Conservation (phyloP, 2,113 vertebrate species). For the Pipa parva region DNA sequence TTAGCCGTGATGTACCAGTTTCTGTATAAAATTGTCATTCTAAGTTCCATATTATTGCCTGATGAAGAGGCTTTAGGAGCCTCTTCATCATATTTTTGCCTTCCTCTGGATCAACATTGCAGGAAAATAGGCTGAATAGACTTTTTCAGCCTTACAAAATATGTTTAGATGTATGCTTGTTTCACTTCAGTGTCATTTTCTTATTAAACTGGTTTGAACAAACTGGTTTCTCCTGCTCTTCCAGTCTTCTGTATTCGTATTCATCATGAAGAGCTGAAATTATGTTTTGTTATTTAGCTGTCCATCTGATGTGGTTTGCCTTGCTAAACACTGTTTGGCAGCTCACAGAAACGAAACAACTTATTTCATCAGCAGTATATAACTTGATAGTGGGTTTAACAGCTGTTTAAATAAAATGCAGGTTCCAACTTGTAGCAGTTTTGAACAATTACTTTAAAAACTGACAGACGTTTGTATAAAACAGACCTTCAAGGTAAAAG, state of each 20-base stretch:
- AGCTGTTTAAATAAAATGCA: constrained; percentile 22
- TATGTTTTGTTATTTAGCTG: constrained; percentile 39
- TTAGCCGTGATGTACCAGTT: no score
- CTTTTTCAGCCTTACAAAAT: no score
- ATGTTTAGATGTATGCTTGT: constrained; percentile 10
- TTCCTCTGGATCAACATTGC: no score
- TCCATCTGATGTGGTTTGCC: constrained; percentile 34
- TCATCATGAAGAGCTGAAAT: constrained; percentile 14
- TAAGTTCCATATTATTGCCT: no score
- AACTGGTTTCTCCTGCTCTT: constrained; percentile 28
- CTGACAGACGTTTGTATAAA: not conserved
- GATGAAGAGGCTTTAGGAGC: no score
- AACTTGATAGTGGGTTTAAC: constrained; percentile 8
- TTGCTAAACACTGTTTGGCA: constrained; percentile 10
- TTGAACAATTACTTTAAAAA: not conserved
- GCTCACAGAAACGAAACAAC: not conserved
- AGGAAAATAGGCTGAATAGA: no score
- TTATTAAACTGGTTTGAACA: not conserved
- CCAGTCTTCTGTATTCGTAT: constrained; percentile 18
- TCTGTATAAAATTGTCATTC: no score
- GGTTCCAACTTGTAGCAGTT: constrained; percentile 2
- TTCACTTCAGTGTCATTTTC: constrained; percentile 1
- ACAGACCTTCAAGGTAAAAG: no score
- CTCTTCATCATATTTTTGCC: no score
- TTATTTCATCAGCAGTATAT: constrained; percentile 7